Evolutionary conservation across 2,888 invertebrate genomes (phyloP), one percentile per base, ranked within the genome.

Genomic region (Drosophila atroscutellata): DNA sequence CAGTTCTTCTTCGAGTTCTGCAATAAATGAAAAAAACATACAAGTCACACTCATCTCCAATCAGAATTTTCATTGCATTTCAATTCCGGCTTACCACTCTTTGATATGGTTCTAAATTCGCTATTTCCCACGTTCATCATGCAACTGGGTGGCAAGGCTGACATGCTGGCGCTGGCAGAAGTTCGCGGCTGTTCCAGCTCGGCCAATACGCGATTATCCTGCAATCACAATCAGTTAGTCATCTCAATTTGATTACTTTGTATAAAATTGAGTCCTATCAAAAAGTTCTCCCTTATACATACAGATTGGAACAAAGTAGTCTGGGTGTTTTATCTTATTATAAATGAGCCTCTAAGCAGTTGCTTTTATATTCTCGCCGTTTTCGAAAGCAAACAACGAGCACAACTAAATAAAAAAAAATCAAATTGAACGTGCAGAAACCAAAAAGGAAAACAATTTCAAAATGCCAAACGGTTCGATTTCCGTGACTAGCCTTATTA

Each of bases 161-260:
- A 91, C 80, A 88, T 83, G 68, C 91, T 92, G 62, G 85, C 81
- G 52, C 88, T 84, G 75, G 90, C 91, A 65, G 93, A 93, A 72
- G 92, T 93, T 71, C 97, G 95, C 84, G 96, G 95, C 93, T 97
- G 97, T 93, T 98, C 98, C 91, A 98, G 94, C 92, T 98, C 98
- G 80, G 98, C 98, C 91, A 98, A 94, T 90, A 98, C 97, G 89
- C 97, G 95, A 94, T 97, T 96, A 94, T 96, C 96, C 93, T 93
- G 86, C 9, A 80, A 69, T 70, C 13, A 49, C 39, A 39, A 15
- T 30, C 15, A 30, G 8, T 56, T 26, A 36, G 36, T 28, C 15
- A 45, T 24, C 3, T 24, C 15, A 24, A 15, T 15, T 15, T 13
- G 45, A 24, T 24, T 24, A 24, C 8, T 45, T 15, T 45, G 15